A percentile compares a stretch with the other conserved stretches of the same genome.
Evolutionary conservation across 2,888 invertebrate species (phyloP).

Genomic region (Caenorhabditis sp.): DNA sequence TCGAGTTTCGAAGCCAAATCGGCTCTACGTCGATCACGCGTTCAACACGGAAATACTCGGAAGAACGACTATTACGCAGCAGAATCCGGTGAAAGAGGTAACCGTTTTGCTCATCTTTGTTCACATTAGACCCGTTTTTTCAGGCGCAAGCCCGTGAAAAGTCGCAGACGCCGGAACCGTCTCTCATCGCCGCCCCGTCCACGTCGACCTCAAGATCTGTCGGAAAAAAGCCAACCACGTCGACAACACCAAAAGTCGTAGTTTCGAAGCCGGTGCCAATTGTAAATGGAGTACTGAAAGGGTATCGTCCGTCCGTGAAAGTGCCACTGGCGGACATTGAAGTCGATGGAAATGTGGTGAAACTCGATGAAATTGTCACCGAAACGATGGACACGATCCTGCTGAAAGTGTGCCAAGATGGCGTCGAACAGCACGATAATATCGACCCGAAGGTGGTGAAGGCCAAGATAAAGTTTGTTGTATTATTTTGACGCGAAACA

Average conservation of each 20-base stretch:
- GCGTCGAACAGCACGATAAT: conserved; percentile 48
- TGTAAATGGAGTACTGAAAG: conserved; percentile 24
- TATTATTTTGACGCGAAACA: no score
- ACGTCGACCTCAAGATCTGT: background rate
- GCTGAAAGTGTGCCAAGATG: conserved; percentile 59
- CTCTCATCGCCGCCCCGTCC: no score
- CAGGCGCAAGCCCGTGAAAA: conserved; percentile 26
- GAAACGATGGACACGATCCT: conserved; percentile 45
- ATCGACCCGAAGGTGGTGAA: conserved; percentile 31
- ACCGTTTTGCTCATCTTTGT: background rate
- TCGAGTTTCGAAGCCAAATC: conserved; percentile 53
- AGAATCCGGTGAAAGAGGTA: conserved; percentile 32
- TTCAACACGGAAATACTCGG: conserved; percentile 38
- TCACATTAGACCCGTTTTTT: no score
- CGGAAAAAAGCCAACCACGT: background rate
- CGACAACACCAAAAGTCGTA: background rate
- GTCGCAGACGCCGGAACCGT: background rate
- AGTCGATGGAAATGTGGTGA: conserved; percentile 16
- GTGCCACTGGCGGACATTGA: conserved; percentile 31
- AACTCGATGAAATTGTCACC: conserved; percentile 24
- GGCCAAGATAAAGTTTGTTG: conserved; percentile 21
- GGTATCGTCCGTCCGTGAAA: conserved; percentile 54
- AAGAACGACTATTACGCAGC: conserved; percentile 16
- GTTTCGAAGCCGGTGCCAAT: conserved; percentile 25
- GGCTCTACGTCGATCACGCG: conserved; percentile 26